These are phyloP conservation scores for Paradoxurus hermaphroditus DNA, from an alignment of 2,113 vertebrate species.

Conservation along the genomic window DNA sequence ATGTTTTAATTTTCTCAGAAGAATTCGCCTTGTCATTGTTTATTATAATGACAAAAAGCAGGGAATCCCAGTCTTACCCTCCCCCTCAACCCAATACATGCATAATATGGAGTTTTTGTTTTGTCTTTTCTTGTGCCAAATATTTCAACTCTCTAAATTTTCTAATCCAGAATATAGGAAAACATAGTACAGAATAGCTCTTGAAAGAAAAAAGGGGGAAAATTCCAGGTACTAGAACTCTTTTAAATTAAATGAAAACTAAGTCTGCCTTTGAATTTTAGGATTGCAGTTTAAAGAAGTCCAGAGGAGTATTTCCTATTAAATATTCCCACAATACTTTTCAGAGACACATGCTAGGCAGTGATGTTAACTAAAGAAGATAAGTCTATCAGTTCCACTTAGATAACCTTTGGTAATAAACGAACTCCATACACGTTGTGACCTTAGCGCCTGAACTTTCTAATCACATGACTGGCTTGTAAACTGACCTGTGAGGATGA, in stretches of 20 bases:
- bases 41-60: slow-evolving; percentile 71
- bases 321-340: slow-evolving; percentile 69
- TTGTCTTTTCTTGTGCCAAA: slow-evolving; percentile 36
- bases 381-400: slow-evolving; percentile 93
- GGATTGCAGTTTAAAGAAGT: slow-evolving; percentile 17
- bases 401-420: slow-evolving; percentile 94
- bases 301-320: slow-evolving; percentile 37
- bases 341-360: slow-evolving; percentile 76
- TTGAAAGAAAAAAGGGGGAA: background rate
- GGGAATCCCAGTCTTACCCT: background rate
- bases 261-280: slow-evolving; percentile 55
- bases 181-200: background rate
- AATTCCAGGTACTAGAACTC: background rate
- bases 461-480: slow-evolving; percentile 93
- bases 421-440: slow-evolving; percentile 89
- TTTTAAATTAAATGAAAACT: slow-evolving; percentile 30
- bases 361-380: slow-evolving; percentile 87
- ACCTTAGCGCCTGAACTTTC: slow-evolving; percentile 96
- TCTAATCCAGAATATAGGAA: background rate
- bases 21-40: slow-evolving; percentile 71
- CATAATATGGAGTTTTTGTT: slow-evolving; percentile 24
- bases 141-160: slow-evolving; percentile 45
- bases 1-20: slow-evolving; percentile 58
- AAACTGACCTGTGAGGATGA: slow-evolving; percentile 92
- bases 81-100: background rate